A percentile compares a stretch with the other conserved stretches of the same genome.
These are phyloP conservation scores for Ormyrus rosae DNA, from an alignment of 2,888 invertebrate genomes.

Conservation along the genomic window DNA sequence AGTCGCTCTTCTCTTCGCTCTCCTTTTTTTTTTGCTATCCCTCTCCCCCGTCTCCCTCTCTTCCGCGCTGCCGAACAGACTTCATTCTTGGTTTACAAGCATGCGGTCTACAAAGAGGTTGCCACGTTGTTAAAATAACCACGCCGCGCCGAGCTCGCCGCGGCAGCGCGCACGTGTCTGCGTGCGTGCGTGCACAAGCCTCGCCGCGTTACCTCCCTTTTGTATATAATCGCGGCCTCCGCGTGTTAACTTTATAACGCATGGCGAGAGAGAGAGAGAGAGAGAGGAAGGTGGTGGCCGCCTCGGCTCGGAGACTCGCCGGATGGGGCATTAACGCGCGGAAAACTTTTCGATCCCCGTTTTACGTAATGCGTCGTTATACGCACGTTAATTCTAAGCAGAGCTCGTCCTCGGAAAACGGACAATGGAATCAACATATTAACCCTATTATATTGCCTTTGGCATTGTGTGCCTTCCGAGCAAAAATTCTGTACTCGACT, in stretches of 20 bases:
- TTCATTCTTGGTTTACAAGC: slow-evolving; percentile 75
- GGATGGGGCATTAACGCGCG: background rate
- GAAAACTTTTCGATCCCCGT: no score
- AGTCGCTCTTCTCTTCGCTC: slow-evolving; percentile 41
- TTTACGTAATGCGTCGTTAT: background rate
- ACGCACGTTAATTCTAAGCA: no score
- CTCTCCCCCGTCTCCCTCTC: slow-evolving; percentile 30
- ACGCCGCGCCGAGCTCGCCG: slow-evolving; percentile 59
- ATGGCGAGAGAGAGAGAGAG: no score
- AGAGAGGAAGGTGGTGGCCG: background rate
- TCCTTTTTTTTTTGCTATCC: slow-evolving; percentile 9
- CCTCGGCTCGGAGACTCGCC: slow-evolving; percentile 4
- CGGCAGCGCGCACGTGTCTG: background rate
- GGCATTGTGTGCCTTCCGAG: no score
- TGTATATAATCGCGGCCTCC: slow-evolving; percentile 42
- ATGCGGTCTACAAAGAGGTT: slow-evolving; percentile 76
- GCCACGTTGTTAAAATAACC: slow-evolving; percentile 76
- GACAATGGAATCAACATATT: no score
- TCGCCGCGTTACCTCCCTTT: slow-evolving; percentile 60
- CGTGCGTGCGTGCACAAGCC: slow-evolving; percentile 40
- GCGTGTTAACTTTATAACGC: slow-evolving; percentile 26
- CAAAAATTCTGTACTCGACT: no score
- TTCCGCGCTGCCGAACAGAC: slow-evolving; percentile 69
- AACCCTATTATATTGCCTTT: no score
- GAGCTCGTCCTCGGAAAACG: no score